Percentiles rank a stretch among this genome's conserved stretches.
These are phyloP conservation scores for Listronotus oregonensis DNA, from an alignment of 1,140 invertebrate species.

Conservation along the genomic window DNA sequence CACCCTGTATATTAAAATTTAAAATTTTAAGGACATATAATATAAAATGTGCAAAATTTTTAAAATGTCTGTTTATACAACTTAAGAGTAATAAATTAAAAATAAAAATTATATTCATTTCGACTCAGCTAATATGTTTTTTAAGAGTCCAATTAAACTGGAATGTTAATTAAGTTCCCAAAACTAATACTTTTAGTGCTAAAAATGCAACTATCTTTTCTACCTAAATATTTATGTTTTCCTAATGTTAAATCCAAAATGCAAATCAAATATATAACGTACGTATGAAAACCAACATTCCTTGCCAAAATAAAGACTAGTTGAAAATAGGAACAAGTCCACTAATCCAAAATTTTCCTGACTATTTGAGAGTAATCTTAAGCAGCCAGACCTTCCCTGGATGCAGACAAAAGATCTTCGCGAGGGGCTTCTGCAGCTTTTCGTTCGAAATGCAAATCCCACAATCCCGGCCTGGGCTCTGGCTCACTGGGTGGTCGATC, in stretches of 20 bases:
- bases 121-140: too few relatives aligned
- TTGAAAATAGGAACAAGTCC: slow-evolving; percentile 51
- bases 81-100: too few relatives aligned
- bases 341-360: slow-evolving; percentile 35
- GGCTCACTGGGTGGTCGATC: slow-evolving; percentile 51
- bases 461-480: slow-evolving; percentile 52
- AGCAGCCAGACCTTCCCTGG: slow-evolving; percentile 61
- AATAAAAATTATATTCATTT: too few relatives aligned
- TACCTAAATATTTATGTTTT: slow-evolving; percentile 5
- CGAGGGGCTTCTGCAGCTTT: slow-evolving; percentile 54
- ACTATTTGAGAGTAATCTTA: slow-evolving; percentile 41
- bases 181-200: slow-evolving; percentile 4
- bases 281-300: slow-evolving; percentile 6
- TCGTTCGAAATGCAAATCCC: slow-evolving; percentile 57
- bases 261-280: neutral
- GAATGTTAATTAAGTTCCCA: slow-evolving; percentile 4
- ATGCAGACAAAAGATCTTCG: slow-evolving; percentile 55
- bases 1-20: too few relatives aligned
- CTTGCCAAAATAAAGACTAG: slow-evolving; percentile 45
- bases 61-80: neutral
- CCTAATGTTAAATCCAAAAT: slow-evolving; percentile 6
- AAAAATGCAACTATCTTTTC: slow-evolving; percentile 18
- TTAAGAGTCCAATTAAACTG: neutral
- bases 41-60: neutral
- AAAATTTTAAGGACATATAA: too few relatives aligned